Evolutionary conservation across 2,113 vertebrate genomes (phyloP), one percentile per base, ranked within the genome.

Genomic region (Oplegnathus fasciatus): DNA sequence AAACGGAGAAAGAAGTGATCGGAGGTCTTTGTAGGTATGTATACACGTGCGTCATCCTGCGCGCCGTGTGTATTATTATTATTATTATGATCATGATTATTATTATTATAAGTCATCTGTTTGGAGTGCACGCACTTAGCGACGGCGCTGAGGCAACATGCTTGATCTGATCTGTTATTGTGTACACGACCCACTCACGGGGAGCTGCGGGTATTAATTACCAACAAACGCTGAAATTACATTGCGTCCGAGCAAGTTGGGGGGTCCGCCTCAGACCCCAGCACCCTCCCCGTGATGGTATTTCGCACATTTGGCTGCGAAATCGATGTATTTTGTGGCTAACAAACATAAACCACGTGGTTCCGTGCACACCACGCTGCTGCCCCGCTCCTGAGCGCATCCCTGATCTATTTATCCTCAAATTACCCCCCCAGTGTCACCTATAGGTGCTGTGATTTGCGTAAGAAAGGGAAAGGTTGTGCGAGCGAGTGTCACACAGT

Each of bases 1-100:
- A 99, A 96, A 97, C 96, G 95, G 98, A 99, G 93, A 98, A 99
- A 96, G 98, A 98, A 96, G 97, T 99, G 90, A 99, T 98, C 90
- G 98, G 98, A 84, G 98, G 98, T 91, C 97, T 98, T 78, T 98
- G 97, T 93, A 99, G 98, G 97, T 98, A 96, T 92, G 97, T 96
- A 95, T 95, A 91, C 92, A 78, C 58, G 88, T 78, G 72, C 30
- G 28, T 71, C 58, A 67, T 1, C 15, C 78, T 20, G 60, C 80
- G 55, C 18, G 64, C 67, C 30, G 60, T 61, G 54, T 40, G 26
- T 70, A 11, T 66, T 71, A 32, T 52, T 37, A 6, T 37, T 37
- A 37, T 37, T n/a, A n/a, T 66, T 70, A 42, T 75, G 57, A 61
- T 78, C 66, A n/a, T 54, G 58, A 11, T 68, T 60, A 44, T 74